Percentiles rank a stretch among this genome's conserved stretches.
Conservation (phyloP, 2,113 vertebrate genomes). For the Gymnorhina tibicen region DNA sequence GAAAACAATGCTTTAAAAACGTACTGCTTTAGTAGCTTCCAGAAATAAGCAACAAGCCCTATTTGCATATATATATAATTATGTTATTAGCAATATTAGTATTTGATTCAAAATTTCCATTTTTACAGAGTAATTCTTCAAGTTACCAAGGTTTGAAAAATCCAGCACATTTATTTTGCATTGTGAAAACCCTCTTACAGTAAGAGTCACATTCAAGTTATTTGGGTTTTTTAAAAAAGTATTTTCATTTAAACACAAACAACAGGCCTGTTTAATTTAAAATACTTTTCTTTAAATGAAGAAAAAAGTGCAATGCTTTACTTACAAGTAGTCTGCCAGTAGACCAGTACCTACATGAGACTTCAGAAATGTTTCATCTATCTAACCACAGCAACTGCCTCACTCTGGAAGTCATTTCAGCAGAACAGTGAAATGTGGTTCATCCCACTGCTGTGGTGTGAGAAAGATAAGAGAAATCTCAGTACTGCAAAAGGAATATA, state of each 20-base stretch:
- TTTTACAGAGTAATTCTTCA: not conserved
- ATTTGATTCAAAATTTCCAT: not conserved
- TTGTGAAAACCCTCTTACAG: not conserved
- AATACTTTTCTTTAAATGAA: not conserved
- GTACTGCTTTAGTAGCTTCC: not conserved
- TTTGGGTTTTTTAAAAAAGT: not conserved
- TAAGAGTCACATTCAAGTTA: not conserved
- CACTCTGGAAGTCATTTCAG: not conserved
- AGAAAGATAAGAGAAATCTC: slow-evolving; percentile 19
- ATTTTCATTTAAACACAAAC: not conserved
- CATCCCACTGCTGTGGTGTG: not conserved
- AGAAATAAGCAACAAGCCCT: not conserved
- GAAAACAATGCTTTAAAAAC: not conserved
- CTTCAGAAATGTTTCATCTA: not conserved
- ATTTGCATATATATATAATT: not conserved
- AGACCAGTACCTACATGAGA: not conserved
- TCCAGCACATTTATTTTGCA: not conserved
- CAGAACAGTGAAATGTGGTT: not conserved
- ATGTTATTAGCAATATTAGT: not conserved
- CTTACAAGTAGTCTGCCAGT: not conserved
- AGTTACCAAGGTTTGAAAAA: not conserved
- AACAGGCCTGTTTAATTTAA: not conserved
- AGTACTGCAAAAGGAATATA: not conserved
- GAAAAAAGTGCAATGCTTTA: not conserved
- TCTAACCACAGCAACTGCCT: not conserved